phyloP scores from a whole-genome alignment of 2,113 vertebrate species.

The Sinocyclocheilus anshuiensis region DNA sequence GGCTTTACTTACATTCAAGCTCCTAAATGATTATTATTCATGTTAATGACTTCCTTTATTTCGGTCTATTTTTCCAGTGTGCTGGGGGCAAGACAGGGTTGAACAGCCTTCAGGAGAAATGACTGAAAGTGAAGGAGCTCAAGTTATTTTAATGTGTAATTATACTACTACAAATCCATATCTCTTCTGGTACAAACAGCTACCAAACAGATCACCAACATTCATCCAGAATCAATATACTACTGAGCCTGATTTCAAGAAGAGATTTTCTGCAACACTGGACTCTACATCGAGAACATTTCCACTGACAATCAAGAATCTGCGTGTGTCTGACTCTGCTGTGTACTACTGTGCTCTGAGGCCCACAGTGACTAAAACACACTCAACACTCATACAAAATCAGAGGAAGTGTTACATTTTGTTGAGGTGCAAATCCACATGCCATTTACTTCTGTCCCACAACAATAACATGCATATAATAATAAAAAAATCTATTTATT shows the following conservation, averaged over 20 bases:
- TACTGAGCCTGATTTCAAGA: background rate
- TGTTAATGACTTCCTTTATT: background rate
- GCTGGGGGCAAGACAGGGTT: background rate
- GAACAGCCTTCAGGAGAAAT: background rate
- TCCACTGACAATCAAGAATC: background rate
- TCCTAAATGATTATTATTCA: background rate
- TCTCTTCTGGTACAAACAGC: no score
- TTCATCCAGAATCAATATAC: no score
- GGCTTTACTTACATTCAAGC: background rate
- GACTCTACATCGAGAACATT: background rate
- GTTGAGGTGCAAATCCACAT: no score
- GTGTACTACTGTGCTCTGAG: no score
- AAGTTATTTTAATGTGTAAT: background rate
- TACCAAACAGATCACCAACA: no score
- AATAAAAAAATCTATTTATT: no score
- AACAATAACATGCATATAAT: no score
- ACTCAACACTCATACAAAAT: no score
- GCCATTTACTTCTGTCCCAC: no score
- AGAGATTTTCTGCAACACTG: background rate
- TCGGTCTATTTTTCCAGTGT: background rate
- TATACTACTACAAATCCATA: no score
- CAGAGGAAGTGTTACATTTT: background rate
- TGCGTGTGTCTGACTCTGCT: background rate
- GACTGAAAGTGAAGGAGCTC: no score
- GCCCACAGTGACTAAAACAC: conserved; percentile 40